Evolutionary conservation across 1,140 invertebrate species (phyloP).

Genomic region (Drosophila punjabiensis): DNA sequence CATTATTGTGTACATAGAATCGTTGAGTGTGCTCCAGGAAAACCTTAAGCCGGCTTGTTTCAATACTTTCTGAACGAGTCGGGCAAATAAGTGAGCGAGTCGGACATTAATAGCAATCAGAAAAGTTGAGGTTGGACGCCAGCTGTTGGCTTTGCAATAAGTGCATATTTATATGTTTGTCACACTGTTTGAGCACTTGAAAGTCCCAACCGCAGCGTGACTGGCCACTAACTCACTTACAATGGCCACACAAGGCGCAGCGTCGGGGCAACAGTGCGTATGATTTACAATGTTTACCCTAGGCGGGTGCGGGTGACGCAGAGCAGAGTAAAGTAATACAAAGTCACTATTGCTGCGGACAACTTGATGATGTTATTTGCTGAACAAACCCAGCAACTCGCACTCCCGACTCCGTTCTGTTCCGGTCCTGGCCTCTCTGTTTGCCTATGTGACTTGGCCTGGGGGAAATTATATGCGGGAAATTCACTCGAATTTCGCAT

Average conservation of each 20-base stretch:
- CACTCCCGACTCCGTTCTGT: conserved; percentile 9
- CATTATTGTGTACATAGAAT: conserved; percentile 23
- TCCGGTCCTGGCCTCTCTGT: conserved; percentile 37
- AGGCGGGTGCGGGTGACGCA: conserved; percentile 18
- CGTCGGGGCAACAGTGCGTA: conserved; percentile 60
- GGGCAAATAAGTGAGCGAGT: conserved; percentile 5
- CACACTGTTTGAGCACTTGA: conserved; percentile 23
- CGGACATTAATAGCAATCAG: conserved; percentile 15
- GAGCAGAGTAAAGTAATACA: conserved; percentile 5
- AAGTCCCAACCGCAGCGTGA: conserved; percentile 19
- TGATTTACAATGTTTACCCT: conserved; percentile 71
- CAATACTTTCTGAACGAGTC: background rate
- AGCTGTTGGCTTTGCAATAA: conserved; percentile 18
- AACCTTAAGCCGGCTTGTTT: conserved; percentile 8
- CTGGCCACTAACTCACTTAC: conserved; percentile 52
- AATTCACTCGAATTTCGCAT: conserved; percentile 67
- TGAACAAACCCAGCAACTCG: conserved; percentile 36
- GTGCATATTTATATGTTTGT: conserved; percentile 35
- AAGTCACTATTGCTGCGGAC: conserved; percentile 24
- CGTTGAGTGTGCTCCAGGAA: conserved; percentile 16
- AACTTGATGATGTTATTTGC: conserved; percentile 53
- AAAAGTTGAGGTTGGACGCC: conserved; percentile 2
- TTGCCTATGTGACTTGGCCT: conserved; percentile 50
- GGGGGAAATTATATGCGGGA: conserved; percentile 43
- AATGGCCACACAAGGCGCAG: conserved; percentile 44